Conservation (phyloP, 2,113 vertebrate species). For the Sylvilagus bachmani region DNA sequence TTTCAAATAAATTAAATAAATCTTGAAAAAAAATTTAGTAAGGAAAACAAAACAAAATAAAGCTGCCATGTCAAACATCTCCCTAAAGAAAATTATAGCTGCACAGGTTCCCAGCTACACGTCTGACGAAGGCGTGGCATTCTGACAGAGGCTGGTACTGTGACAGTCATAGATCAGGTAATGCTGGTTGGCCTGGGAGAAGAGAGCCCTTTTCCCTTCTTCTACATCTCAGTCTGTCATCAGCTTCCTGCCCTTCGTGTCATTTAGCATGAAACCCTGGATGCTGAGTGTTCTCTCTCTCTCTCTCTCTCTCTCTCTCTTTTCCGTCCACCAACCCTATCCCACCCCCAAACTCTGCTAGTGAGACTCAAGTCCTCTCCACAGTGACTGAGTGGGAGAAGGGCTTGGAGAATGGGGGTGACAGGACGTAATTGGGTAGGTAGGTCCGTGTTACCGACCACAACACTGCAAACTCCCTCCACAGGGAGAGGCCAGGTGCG, state of each 20-base stretch:
- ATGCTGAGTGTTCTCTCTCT: background rate
- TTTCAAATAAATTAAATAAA: too few relatives aligned
- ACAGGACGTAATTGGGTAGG: background rate
- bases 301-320: background rate
- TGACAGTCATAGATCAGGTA: background rate
- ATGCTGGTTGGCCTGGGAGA: background rate
- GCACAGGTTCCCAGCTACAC: rapidly evolving
- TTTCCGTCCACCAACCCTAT: background rate
- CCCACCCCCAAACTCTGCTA: background rate
- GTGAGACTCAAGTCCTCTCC: background rate
- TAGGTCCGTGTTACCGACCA: background rate
- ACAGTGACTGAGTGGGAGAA: too few relatives aligned
- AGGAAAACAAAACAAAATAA: background rate
- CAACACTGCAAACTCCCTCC: background rate
- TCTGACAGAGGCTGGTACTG: rapidly evolving
- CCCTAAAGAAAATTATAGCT: background rate
- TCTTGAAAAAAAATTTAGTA: background rate
- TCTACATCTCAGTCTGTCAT: background rate
- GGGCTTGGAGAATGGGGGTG: background rate
- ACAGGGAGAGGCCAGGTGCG: rapidly evolving
- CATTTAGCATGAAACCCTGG: background rate
- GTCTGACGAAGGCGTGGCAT: rapidly evolving
- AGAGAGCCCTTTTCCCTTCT: background rate
- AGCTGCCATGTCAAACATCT: background rate
- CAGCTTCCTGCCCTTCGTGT: background rate